Evolutionary conservation across 2,797 vertebrate genomes (phyloP).

Genomic region (Enteromius paludinosus): DNA sequence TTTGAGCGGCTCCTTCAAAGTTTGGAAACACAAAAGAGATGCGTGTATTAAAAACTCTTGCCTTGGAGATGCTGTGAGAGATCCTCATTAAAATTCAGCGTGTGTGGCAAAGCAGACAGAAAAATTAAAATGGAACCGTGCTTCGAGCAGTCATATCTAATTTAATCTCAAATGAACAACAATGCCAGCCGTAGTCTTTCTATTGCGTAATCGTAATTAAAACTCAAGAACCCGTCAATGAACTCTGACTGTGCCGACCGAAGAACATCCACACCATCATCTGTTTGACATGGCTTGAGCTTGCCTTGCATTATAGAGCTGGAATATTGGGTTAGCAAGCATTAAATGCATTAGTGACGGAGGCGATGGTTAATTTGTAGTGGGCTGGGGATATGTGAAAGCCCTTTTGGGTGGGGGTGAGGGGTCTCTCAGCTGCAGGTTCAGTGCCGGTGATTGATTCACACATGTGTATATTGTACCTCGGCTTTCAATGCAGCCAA

Average conservation of each 20-base stretch:
- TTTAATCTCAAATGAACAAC: background rate
- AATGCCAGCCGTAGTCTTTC: conserved; percentile 20
- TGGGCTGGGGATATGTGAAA: background rate
- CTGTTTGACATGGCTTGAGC: background rate
- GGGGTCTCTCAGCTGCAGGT: conserved; percentile 51
- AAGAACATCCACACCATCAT: conserved; percentile 7
- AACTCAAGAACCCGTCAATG: background rate
- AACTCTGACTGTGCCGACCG: conserved; percentile 19
- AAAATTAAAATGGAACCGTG: conserved; percentile 25
- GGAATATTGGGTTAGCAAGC: conserved; percentile 17
- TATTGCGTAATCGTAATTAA: conserved; percentile 45
- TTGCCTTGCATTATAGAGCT: background rate
- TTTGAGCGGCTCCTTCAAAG: background rate
- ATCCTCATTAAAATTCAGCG: conserved; percentile 46
- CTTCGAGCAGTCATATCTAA: background rate
- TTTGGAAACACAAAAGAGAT: conserved; percentile 7
- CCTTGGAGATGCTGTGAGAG: conserved; percentile 7
- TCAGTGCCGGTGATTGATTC: conserved; percentile 18
- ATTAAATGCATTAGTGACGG: background rate
- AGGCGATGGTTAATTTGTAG: conserved; percentile 23
- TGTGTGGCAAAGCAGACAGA: conserved; percentile 21
- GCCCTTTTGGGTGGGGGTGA: conserved; percentile 4
- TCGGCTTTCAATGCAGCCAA: conserved; percentile 11
- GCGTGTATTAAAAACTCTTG: background rate
- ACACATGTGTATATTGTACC: conserved; percentile 10